A percentile compares a stretch with the other conserved stretches of the same genome.
Evolutionary conservation across 2,797 vertebrate species (phyloP).

Genomic region (Brachymystax lenok): DNA sequence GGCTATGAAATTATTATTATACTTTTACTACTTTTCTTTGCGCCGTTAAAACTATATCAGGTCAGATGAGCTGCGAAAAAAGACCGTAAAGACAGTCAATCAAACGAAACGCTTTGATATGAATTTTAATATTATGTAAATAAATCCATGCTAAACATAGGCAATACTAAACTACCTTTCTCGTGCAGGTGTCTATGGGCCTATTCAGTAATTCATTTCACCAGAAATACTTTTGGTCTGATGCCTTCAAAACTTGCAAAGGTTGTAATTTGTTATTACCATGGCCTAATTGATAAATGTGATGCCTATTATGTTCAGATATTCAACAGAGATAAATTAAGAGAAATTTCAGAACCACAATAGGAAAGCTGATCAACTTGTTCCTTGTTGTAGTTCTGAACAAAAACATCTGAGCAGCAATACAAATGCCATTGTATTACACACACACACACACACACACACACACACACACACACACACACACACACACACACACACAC

Average conservation of each 20-base stretch:
- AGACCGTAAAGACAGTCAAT: background rate
- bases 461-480: background rate
- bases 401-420: background rate
- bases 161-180: too few relatives aligned
- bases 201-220: too few relatives aligned
- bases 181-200: too few relatives aligned
- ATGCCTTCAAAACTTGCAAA: background rate
- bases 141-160: too few relatives aligned
- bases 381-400: background rate
- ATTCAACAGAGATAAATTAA: background rate
- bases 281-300: background rate
- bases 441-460: background rate
- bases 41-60: background rate
- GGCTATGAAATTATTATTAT: background rate
- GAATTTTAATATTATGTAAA: too few relatives aligned
- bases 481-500: slow-evolving; percentile 9
- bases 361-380: too few relatives aligned
- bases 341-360: background rate
- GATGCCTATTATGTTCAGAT: background rate
- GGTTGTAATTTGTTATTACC: background rate
- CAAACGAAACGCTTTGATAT: too few relatives aligned
- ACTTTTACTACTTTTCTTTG: background rate
- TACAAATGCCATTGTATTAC: too few relatives aligned
- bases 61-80: background rate
- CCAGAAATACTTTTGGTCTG: too few relatives aligned